Percentiles rank a stretch among this genome's conserved stretches.
These are phyloP conservation scores for Thyatira batis DNA, from an alignment of 2,888 invertebrate genomes.

Conservation along the genomic window DNA sequence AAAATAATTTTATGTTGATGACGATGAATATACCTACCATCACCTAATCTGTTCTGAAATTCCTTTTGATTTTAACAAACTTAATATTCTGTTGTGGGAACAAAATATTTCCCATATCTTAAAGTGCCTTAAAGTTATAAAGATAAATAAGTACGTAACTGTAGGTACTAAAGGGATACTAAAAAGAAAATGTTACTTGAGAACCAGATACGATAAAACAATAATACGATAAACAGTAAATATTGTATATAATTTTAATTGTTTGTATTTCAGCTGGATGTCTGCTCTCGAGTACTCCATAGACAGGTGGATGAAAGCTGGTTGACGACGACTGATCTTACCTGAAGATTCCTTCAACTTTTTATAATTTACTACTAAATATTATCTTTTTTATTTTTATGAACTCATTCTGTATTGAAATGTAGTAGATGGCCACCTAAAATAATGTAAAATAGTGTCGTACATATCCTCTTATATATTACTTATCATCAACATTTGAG, in stretches of 20 bases:
- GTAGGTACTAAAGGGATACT: too few relatives aligned
- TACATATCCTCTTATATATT: not conserved
- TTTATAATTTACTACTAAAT: slow-evolving; percentile 59
- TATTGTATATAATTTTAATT: slow-evolving; percentile 6
- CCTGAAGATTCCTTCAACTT: slow-evolving; percentile 62
- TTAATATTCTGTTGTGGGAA: too few relatives aligned
- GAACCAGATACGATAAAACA: too few relatives aligned
- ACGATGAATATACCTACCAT: too few relatives aligned
- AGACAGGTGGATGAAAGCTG: slow-evolving; percentile 94
- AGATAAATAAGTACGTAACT: too few relatives aligned
- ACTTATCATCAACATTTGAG: not conserved
- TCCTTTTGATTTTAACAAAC: too few relatives aligned
- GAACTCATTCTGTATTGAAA: slow-evolving; percentile 13
- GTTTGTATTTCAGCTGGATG: slow-evolving; percentile 89
- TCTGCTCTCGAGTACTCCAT: slow-evolving; percentile 97
- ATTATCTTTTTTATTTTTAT: slow-evolving; percentile 29
- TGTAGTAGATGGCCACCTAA: slow-evolving; percentile 9
- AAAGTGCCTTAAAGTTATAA: too few relatives aligned
- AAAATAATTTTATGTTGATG: too few relatives aligned
- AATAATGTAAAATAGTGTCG: not conserved
- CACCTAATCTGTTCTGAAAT: not conserved
- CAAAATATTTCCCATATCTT: too few relatives aligned
- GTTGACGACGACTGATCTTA: slow-evolving; percentile 73
- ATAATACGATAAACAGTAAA: too few relatives aligned
- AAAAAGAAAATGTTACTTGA: too few relatives aligned